Percentiles rank a stretch among this genome's conserved stretches.
phyloP scores from a whole-genome alignment of 2,888 invertebrate species.

The Diplolepis rosae region DNA sequence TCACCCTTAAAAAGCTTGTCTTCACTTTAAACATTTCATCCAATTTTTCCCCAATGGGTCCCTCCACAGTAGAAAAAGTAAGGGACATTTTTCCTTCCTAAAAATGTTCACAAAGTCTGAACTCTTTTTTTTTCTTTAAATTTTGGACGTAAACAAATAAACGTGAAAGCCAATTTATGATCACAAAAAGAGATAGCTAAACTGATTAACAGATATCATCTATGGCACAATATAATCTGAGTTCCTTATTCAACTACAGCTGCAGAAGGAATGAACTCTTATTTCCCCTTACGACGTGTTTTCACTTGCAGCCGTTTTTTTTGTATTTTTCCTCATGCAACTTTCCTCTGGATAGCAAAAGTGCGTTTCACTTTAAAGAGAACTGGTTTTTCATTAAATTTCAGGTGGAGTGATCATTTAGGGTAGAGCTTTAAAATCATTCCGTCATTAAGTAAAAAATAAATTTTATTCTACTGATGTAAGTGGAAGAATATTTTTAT shows the following conservation, averaged over 20 bases:
- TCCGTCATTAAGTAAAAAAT: no score
- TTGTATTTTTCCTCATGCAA: constrained; percentile 12
- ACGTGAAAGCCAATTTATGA: background rate
- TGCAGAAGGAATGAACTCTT: constrained; percentile 44
- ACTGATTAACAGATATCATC: background rate
- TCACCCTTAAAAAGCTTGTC: constrained; percentile 82
- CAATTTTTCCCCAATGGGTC: constrained; percentile 77
- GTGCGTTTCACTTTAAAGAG: background rate
- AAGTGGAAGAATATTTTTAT: no score
- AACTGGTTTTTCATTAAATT: background rate
- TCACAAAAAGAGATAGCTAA: background rate
- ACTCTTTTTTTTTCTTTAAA: constrained; percentile 27
- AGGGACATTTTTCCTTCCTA: constrained; percentile 36
- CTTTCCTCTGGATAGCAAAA: constrained; percentile 39
- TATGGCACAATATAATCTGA: background rate
- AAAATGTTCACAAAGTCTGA: background rate
- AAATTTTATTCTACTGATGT: no score
- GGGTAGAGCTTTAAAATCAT: no score
- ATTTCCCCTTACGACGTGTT: constrained; percentile 36
- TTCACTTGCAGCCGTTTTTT: constrained; percentile 31
- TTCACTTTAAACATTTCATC: constrained; percentile 82
- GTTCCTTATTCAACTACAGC: constrained; percentile 37
- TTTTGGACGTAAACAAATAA: background rate
- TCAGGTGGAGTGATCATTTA: background rate
- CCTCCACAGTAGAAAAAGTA: constrained; percentile 78